Evolutionary conservation across 2,113 vertebrate genomes (phyloP).

Genomic region (Connochaetes taurinus): DNA sequence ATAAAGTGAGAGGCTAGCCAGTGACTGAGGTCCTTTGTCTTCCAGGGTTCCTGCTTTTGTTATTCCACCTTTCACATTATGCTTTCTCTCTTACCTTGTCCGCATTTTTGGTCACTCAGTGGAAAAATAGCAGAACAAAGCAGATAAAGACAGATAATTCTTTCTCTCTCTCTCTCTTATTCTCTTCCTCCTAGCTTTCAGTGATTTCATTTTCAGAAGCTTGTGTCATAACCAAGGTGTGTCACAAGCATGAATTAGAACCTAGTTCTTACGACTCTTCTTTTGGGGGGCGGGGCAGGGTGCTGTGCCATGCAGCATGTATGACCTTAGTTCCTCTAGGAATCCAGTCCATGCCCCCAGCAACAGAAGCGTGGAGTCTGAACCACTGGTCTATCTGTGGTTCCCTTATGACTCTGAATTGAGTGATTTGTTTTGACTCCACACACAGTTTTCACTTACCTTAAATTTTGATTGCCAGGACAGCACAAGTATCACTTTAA

Average conservation of each 20-base stretch:
- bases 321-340: not conserved
- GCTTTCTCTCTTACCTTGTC: not conserved
- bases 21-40: not conserved
- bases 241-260: not conserved
- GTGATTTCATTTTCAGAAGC: not conserved
- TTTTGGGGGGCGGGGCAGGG: not conserved
- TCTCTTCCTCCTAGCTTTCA: not conserved
- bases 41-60: not conserved
- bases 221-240: not conserved
- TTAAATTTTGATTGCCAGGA: not conserved
- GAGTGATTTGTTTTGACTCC: slow-evolving; percentile 29
- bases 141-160: not conserved
- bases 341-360: not conserved
- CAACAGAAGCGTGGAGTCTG: not conserved
- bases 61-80: not conserved
- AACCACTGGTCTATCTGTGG: not conserved
- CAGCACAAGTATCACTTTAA: not conserved
- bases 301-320: too few species aligned
- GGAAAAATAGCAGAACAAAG: not conserved
- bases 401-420: not conserved
- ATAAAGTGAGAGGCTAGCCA: not conserved
- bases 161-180: not conserved
- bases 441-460: not conserved
- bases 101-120: not conserved
- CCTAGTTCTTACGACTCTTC: not conserved